Evolutionary conservation across 2,888 invertebrate species (phyloP).

Genomic region (Pocota personata): DNA sequence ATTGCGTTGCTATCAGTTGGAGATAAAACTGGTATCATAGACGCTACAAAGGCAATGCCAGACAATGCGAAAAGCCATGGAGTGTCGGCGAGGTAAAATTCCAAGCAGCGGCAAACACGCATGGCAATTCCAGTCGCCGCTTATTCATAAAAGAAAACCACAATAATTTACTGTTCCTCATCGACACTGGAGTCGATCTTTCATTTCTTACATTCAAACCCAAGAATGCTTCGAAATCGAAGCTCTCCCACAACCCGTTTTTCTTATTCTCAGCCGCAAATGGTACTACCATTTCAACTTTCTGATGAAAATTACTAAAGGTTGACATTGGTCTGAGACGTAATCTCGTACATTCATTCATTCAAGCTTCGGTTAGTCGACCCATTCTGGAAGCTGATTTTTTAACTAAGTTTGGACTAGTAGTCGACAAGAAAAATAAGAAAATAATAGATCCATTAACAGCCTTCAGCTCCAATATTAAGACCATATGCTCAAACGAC

Average conservation of each 20-base stretch:
- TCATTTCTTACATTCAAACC: not conserved
- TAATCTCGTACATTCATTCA: not conserved
- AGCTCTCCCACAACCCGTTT: not conserved
- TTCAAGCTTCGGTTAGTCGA: constrained; percentile 1
- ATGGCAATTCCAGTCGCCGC: not conserved
- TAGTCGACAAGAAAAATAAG: not conserved
- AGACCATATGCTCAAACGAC: not conserved
- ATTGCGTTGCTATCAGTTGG: too few species aligned
- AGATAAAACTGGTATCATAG: too few species aligned
- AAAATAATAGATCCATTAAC: not conserved
- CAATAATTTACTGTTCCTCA: not conserved
- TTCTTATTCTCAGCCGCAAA: constrained; percentile 4
- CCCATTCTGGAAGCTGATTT: constrained; percentile 16
- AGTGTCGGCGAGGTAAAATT: too few species aligned
- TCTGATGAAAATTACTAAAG: constrained; percentile 8
- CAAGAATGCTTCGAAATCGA: not conserved
- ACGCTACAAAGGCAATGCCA: too few species aligned
- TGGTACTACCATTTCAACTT: constrained; percentile 2
- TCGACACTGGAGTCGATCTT: constrained; percentile 14
- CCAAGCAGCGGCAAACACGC: constrained; percentile 40
- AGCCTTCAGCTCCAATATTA: not conserved
- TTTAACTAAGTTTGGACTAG: not conserved
- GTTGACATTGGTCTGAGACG: constrained; percentile 20
- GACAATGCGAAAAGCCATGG: too few species aligned
- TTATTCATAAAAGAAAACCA: constrained; percentile 25